Evolutionary conservation across 2,888 invertebrate species (phyloP).

Genomic region (Nemotelus nigrinus): DNA sequence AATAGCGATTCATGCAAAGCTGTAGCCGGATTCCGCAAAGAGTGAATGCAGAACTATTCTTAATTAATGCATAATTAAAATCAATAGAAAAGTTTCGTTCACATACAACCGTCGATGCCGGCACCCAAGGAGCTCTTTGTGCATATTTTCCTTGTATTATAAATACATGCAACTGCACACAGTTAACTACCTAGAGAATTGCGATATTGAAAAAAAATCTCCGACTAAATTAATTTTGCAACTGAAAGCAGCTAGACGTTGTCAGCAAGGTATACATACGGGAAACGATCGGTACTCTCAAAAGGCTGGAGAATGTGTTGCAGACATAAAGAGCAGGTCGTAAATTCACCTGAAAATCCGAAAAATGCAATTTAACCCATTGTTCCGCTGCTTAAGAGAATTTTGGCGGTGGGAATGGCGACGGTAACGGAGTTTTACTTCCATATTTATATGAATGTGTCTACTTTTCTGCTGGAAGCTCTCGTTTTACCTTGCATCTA

Average conservation of each 20-base stretch:
- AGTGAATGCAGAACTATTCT: neutral
- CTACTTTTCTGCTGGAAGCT: conserved; percentile 1
- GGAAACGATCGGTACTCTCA: neutral
- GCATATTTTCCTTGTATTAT: too few relatives aligned
- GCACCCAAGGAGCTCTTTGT: neutral
- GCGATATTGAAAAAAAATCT: conserved; percentile 24
- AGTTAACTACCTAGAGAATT: neutral
- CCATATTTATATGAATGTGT: conserved; percentile 14
- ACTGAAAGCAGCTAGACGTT: conserved; percentile 5
- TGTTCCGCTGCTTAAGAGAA: conserved; percentile 29
- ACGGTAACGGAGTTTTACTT: neutral
- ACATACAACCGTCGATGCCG: neutral
- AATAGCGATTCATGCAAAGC: too few relatives aligned
- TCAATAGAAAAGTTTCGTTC: neutral
- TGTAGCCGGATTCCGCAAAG: too few relatives aligned
- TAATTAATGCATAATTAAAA: conserved; percentile 14
- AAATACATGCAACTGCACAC: neutral
- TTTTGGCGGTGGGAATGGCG: neutral
- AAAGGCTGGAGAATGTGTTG: conserved; percentile 30
- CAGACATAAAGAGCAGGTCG: conserved; percentile 39
- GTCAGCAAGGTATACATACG: neutral
- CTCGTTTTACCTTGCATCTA: neutral
- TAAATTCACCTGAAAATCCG: conserved; percentile 45
- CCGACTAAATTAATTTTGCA: conserved; percentile 40
- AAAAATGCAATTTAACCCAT: conserved; percentile 43